phyloP scores from a whole-genome alignment of 2,888 invertebrate species.

The Nowickia ferox region DNA sequence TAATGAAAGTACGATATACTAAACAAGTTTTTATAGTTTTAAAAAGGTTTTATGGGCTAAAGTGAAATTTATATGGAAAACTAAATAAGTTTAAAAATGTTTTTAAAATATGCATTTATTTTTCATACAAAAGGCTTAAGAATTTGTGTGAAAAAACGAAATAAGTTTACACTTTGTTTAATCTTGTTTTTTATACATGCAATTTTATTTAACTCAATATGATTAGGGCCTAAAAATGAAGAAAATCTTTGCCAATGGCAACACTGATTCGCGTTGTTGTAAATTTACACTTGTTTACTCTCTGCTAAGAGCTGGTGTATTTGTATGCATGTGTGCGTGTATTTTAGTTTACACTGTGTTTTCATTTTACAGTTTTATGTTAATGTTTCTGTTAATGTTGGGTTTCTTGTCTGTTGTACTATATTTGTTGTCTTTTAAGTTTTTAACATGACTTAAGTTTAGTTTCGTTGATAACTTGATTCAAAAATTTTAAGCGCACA shows the following conservation, averaged over 20 bases:
- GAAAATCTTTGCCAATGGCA: constrained; percentile 18
- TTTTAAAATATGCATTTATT: too few species aligned
- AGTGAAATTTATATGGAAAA: too few species aligned
- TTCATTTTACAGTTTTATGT: constrained; percentile 39
- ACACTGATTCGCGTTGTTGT: constrained; percentile 37
- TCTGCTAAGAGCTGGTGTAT: not conserved
- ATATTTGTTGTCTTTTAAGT: constrained; percentile 50
- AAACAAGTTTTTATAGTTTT: too few species aligned
- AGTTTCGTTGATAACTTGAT: constrained; percentile 67
- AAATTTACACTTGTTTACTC: constrained; percentile 49
- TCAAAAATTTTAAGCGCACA: constrained; percentile 74
- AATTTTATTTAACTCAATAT: too few species aligned
- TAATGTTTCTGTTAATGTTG: constrained; percentile 44
- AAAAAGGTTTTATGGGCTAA: too few species aligned
- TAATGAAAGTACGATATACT: too few species aligned
- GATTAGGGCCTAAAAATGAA: too few species aligned
- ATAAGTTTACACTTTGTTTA: too few species aligned
- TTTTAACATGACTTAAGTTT: constrained; percentile 59
- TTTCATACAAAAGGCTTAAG: too few species aligned
- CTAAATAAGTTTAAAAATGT: too few species aligned
- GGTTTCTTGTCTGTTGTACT: constrained; percentile 17
- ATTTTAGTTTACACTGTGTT: constrained; percentile 19
- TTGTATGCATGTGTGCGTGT: constrained; percentile 1
- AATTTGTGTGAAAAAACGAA: too few species aligned
- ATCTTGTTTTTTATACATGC: too few species aligned